Evolutionary conservation across 2,888 invertebrate genomes (phyloP).

Genomic region (Phalangium opilio): DNA sequence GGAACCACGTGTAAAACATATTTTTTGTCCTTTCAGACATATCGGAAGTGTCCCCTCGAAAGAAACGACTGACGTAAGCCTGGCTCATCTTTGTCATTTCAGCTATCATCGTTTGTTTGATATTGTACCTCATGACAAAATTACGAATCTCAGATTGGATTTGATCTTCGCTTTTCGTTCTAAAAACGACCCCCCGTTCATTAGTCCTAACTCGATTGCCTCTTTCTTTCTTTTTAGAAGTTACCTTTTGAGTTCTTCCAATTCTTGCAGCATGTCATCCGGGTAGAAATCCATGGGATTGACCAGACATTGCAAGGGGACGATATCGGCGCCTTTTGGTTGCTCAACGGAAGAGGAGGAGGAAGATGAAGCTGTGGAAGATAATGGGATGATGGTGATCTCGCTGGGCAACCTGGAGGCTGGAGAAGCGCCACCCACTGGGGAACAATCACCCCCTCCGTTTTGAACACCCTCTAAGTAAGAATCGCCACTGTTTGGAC

Average conservation of each 20-base stretch:
- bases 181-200: slow-evolving; percentile 4
- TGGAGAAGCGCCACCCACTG: slow-evolving; percentile 13
- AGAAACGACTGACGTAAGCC: slow-evolving; percentile 36
- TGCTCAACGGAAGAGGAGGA: slow-evolving; percentile 12
- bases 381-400: slow-evolving; percentile 16
- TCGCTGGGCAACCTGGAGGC: slow-evolving; percentile 18
- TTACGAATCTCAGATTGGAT: slow-evolving; percentile 34
- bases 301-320: slow-evolving; percentile 18
- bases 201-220: no score
- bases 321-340: slow-evolving; percentile 10
- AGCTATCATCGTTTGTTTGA: slow-evolving; percentile 36
- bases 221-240: not conserved
- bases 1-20: slow-evolving; percentile 36
- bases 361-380: slow-evolving; percentile 3
- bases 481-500: slow-evolving; percentile 14
- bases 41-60: slow-evolving; percentile 36
- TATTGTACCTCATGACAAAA: slow-evolving; percentile 33
- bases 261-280: slow-evolving; percentile 16
- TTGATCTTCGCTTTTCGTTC: slow-evolving; percentile 26
- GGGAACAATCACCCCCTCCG: slow-evolving; percentile 15
- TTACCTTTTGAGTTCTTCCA: slow-evolving; percentile 19
- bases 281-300: slow-evolving; percentile 17
- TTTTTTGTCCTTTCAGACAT: slow-evolving; percentile 34
- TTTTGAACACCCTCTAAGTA: slow-evolving; percentile 10
- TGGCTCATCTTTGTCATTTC: slow-evolving; percentile 35